A percentile compares a stretch with the other conserved stretches of the same genome.
Evolutionary conservation across 2,113 vertebrate species (phyloP).

Genomic region (Pandion haliaetus): DNA sequence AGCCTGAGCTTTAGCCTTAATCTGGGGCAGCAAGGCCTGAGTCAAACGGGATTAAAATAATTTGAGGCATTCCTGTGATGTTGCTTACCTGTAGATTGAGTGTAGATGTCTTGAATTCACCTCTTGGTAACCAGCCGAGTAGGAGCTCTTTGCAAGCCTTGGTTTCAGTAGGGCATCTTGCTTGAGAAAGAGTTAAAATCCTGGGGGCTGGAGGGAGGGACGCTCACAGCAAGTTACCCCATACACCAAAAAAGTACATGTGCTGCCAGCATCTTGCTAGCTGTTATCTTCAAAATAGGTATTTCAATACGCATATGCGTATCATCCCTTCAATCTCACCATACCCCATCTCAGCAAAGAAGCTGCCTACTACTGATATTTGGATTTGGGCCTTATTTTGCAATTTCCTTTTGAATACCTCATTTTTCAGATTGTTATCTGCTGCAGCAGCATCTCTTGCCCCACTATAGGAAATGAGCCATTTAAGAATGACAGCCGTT

Average conservation of each 20-base stretch:
- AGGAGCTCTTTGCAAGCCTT: not conserved
- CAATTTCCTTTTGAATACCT: slow-evolving; percentile 40
- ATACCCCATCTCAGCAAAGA: not conserved
- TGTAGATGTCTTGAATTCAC: fast-evolving
- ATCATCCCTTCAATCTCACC: not conserved
- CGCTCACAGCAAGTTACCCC: not conserved
- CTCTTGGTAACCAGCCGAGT: fast-evolving
- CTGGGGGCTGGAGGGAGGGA: not conserved
- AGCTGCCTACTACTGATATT: not conserved
- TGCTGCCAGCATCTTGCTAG: not conserved
- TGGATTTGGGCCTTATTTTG: slow-evolving; percentile 38
- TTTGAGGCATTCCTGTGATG: fast-evolving
- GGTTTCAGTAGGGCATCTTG: not conserved
- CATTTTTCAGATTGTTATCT: slow-evolving; percentile 59
- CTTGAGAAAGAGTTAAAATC: not conserved
- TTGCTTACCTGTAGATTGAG: not conserved
- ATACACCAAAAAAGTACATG: not conserved
- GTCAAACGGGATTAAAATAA: fast-evolving
- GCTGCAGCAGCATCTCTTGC: not conserved
- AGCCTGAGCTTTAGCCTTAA: not conserved
- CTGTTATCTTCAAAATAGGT: not conserved
- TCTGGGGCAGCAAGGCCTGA: not conserved
- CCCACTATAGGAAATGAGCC: slow-evolving; percentile 19
- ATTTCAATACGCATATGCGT: not conserved
- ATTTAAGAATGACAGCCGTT: not conserved